Evolutionary conservation across 2,888 invertebrate genomes (phyloP), one percentile per base, ranked within the genome.

Genomic region (Dryomyza anilis): DNA sequence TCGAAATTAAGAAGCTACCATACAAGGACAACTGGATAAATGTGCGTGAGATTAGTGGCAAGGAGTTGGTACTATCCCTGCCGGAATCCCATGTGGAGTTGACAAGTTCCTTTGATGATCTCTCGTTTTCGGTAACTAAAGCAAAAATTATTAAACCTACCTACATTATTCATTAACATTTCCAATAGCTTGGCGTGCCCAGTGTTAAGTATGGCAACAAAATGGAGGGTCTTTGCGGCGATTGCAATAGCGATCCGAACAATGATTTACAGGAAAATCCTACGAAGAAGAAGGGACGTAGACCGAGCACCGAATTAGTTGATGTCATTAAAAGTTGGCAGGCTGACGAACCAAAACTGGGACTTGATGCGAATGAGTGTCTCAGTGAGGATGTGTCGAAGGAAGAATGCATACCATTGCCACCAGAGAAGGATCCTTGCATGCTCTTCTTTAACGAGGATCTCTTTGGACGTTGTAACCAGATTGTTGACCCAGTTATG

Each of bases 181-280:
- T 23, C 16, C n/a, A 5, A 10, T 79, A 85, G 53, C 79, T 91
- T 5, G 88, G 87, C 64, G 86, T 93, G 1, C 92, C 94, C 0
- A 93, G 94, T 1, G 87, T 89, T 69, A 84, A 89, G 63, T 94
- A 91, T 81, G 87, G 86, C 43, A 88, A 89, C 67, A 87, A 86
- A 68, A 87, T 92, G 62, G 91, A 93, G 79, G 94, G 94, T 1
- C 85, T 95, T 1, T 95, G 94, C 79, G 94, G 94, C 58, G 87
- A 90, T 70, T 91, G 91, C 77, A 88, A 89, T 56, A 87, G 87
- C 0, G 84, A 88, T 73, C 82, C 85, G 3, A 84, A 85, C 0
- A 85, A 87, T 52, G 88, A 88, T 75, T 82, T 90, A n/a, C 75
- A 84, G 69, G 84, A 65, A 84, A 90, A 57, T 85, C 87, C 21